Base-by-base conservation (phyloP, 2,113 vertebrate genomes). In the Caranx ignobilis region DNA sequence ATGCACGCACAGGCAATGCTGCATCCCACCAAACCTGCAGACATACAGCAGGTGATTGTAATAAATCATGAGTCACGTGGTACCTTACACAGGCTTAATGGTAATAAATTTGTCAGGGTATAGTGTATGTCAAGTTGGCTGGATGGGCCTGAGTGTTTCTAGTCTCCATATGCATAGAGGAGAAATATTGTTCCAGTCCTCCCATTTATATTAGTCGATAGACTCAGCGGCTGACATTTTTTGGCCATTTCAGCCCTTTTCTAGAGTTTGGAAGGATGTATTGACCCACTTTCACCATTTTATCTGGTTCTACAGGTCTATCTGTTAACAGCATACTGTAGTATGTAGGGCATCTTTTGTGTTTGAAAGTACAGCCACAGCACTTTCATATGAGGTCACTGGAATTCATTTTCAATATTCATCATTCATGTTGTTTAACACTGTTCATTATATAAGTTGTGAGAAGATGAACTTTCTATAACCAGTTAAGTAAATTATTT, bases 21-120 rank as follows among this genome's bases (percentile, higher is more conserved):
- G 75, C 80, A 77, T 81, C 68, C 41, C 3, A 52, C 69, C 77
- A 73, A 62, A 75, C 11, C 60, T 18, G 7, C 60, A 86, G 72
- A 76, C 82, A 81, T 32, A 37, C 18, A 74, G 82, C 70, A 79
- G 85, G 82, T 79, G 79, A 85, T 70, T 73, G 82, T 79, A 85
- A 89, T 91, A 85, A 91, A 86, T 91, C 82, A 88, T 0, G 21
- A 74, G 77, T 88, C 86, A 86, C 71, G 3, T 77, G 75, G 57
- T 41, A 16, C 55, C 63, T 73, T 16, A 74, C 66, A 66, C 63
- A 79, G 66, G 61, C 76, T 81, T 89, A 87, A 88, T 86, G 82
- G 84, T 87, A 82, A 85, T 87, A 83, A 18, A 87, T 87, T 76
- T 84, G 37, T 82, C 56, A 68, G 55, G 35, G 71, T 75, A 45